phyloP scores from a whole-genome alignment of 2,797 vertebrate genomes.

The Semaprochilodus insignis region DNA sequence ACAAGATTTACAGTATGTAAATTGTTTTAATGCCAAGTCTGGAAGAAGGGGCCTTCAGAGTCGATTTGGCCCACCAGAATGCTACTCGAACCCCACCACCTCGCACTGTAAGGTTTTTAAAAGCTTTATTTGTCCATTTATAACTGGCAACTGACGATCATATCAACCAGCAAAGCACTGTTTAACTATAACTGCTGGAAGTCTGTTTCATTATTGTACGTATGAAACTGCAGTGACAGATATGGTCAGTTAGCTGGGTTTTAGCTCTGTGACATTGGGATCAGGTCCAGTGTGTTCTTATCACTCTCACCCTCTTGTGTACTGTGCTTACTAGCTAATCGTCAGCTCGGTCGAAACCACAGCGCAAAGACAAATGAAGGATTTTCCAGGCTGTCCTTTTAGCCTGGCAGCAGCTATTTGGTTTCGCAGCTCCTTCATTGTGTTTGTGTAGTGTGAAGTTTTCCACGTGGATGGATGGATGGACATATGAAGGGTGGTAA shows the following conservation, averaged over 20 bases:
- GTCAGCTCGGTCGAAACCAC: background rate
- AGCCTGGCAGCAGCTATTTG: background rate
- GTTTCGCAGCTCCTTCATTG: background rate
- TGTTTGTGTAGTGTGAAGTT: slow-evolving; percentile 7
- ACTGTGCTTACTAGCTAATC: background rate
- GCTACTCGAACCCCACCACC: too few relatives aligned
- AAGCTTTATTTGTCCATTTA: background rate
- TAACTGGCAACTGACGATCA: background rate
- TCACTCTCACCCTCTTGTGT: background rate
- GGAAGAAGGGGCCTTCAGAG: too few relatives aligned
- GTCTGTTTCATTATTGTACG: background rate
- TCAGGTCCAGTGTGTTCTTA: background rate
- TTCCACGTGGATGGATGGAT: slow-evolving; percentile 23
- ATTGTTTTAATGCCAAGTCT: too few relatives aligned
- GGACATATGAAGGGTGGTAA: slow-evolving; percentile 24
- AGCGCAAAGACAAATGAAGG: background rate
- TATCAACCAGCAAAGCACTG: background rate
- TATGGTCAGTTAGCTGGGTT: too few relatives aligned
- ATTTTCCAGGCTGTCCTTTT: slow-evolving; percentile 20
- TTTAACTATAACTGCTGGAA: background rate
- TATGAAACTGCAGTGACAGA: too few relatives aligned
- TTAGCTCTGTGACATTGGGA: background rate
- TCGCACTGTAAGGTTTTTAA: too few relatives aligned
- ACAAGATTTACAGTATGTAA: too few relatives aligned
- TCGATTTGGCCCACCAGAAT: too few relatives aligned